These are phyloP conservation scores for Tragelaphus eurycerus DNA, from an alignment of 2,797 vertebrate species.

Conservation along the genomic window DNA sequence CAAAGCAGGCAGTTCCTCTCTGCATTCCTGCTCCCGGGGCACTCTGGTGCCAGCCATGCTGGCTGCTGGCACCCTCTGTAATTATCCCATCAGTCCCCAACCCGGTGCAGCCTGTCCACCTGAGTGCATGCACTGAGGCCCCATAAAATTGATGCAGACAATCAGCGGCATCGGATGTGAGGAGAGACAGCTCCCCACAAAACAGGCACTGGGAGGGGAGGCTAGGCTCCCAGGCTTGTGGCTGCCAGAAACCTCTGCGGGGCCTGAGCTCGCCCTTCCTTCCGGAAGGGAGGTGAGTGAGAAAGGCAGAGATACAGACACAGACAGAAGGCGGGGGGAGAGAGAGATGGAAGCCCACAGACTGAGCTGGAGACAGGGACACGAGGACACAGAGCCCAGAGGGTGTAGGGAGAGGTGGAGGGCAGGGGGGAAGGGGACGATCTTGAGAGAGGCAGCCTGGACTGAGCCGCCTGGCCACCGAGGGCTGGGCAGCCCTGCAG, in stretches of 20 bases:
- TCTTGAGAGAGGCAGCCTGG: background rate
- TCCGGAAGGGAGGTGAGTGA: background rate
- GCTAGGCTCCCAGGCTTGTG: background rate
- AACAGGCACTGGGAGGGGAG: background rate
- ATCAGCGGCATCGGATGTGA: background rate
- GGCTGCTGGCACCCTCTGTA: background rate
- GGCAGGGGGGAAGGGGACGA: background rate
- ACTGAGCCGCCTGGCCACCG: background rate
- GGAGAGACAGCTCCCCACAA: background rate
- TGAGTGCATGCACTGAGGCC: background rate
- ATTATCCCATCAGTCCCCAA: background rate
- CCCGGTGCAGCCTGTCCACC: background rate
- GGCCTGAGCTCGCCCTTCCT: background rate
- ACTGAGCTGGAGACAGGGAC: background rate
- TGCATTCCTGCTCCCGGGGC: background rate
- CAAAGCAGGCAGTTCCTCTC: background rate
- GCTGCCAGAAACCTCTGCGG: background rate
- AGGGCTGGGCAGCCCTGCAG: background rate
- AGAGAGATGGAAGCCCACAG: background rate
- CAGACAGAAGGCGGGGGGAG: background rate
- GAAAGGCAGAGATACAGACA: background rate
- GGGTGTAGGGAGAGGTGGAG: background rate
- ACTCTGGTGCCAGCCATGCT: background rate
- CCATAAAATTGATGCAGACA: background rate
- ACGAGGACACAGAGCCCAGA: accelerated